A percentile compares a stretch with the other conserved stretches of the same genome.
Evolutionary conservation across 2,113 vertebrate genomes (phyloP).

Genomic region (Machaerirhynchus nigripectus): DNA sequence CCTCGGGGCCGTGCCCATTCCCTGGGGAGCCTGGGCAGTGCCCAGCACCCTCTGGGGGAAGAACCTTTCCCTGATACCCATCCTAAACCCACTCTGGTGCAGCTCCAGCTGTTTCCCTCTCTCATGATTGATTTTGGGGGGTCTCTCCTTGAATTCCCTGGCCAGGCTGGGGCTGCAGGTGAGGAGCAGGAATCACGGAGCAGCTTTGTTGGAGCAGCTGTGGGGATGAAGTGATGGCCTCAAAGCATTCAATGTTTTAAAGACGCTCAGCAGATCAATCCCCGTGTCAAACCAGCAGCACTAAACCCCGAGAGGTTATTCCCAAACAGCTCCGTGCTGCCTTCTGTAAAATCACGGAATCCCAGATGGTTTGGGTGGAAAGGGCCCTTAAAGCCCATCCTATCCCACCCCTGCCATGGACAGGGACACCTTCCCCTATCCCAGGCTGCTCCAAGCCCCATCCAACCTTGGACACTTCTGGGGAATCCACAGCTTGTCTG

Average conservation of each 20-base stretch:
- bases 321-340: background rate
- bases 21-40: background rate
- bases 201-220: background rate
- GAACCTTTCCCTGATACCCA: background rate
- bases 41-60: background rate
- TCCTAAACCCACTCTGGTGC: background rate
- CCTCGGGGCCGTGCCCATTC: background rate
- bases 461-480: background rate
- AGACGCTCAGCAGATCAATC: fast-evolving
- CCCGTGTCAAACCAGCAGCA: fast-evolving
- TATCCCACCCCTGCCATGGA: background rate
- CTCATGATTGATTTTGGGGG: fast-evolving
- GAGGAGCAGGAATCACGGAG: background rate
- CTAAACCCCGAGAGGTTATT: background rate
- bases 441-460: background rate
- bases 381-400: background rate
- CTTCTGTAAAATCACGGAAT: background rate
- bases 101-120: background rate
- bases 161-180: background rate
- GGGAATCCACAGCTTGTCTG: background rate
- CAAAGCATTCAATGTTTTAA: fast-evolving
- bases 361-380: background rate
- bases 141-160: fast-evolving
- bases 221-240: fast-evolving
- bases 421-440: background rate